Percentiles rank a stretch among this genome's conserved stretches.
Conservation (phyloP, 2,888 invertebrate genomes). For the Thera obeliscata region DNA sequence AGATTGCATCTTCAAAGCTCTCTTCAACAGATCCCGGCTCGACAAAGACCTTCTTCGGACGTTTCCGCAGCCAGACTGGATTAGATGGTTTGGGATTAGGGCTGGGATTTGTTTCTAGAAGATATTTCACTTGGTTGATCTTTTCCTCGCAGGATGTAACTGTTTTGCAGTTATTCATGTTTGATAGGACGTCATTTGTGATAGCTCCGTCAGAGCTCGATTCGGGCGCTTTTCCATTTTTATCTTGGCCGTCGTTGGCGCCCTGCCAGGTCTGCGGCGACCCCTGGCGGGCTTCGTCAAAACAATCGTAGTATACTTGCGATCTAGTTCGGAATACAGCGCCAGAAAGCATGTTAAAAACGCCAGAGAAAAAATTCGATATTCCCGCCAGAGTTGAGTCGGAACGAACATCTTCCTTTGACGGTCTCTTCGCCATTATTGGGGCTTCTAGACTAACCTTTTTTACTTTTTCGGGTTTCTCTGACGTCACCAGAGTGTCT, state of each 20-base stretch:
- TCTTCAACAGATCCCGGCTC: slow-evolving; percentile 65
- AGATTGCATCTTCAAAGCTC: slow-evolving; percentile 70
- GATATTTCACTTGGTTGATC: slow-evolving; percentile 60
- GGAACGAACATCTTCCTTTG: slow-evolving; percentile 13
- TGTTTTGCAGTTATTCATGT: slow-evolving; percentile 63
- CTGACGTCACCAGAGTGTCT: slow-evolving; percentile 61
- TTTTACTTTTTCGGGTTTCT: slow-evolving; percentile 34
- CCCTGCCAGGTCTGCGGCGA: slow-evolving; percentile 61
- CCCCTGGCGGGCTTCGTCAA: slow-evolving; percentile 55
- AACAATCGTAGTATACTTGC: slow-evolving; percentile 57
- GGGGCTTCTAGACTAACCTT: slow-evolving; percentile 30
- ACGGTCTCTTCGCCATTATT: slow-evolving; percentile 31
- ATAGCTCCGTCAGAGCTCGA: slow-evolving; percentile 45
- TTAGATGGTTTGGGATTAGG: slow-evolving; percentile 36
- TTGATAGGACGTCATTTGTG: slow-evolving; percentile 50
- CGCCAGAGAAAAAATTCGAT: slow-evolving; percentile 65
- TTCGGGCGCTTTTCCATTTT: slow-evolving; percentile 51
- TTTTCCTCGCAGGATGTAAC: slow-evolving; percentile 69
- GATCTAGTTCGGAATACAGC: slow-evolving; percentile 64
- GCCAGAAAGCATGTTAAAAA: slow-evolving; percentile 64
- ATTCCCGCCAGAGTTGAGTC: slow-evolving; percentile 59
- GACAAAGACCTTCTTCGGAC: slow-evolving; percentile 61
- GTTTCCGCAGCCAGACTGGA: slow-evolving; percentile 47
- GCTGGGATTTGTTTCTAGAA: slow-evolving; percentile 47
- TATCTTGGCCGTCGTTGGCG: slow-evolving; percentile 72